Evolutionary conservation across 1,140 invertebrate species (phyloP).

Genomic region (Musca domestica): DNA sequence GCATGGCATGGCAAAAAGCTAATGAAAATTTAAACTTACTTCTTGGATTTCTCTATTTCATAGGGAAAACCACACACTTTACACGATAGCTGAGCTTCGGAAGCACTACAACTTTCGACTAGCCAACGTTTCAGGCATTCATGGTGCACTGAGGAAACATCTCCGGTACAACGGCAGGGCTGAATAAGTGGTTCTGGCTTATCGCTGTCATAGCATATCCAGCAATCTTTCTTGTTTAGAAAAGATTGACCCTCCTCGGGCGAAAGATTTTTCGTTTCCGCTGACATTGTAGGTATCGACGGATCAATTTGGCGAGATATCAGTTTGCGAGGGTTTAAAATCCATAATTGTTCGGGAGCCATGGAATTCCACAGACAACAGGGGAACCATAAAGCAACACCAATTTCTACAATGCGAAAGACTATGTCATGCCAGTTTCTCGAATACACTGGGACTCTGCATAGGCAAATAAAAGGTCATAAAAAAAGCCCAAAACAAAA

Average conservation of each 20-base stretch:
- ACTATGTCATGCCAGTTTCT: conserved; percentile 89
- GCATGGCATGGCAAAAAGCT: neutral
- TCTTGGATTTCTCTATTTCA: conserved; percentile 68
- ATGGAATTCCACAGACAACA: conserved; percentile 94
- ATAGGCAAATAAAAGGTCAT: conserved; percentile 5
- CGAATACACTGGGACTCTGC: conserved; percentile 79
- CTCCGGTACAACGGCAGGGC: conserved; percentile 86
- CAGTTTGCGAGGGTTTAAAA: conserved; percentile 86
- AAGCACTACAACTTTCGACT: conserved; percentile 64
- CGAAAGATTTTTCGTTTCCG: conserved; percentile 45
- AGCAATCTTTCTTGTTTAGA: conserved; percentile 71
- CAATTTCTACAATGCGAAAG: conserved; percentile 87
- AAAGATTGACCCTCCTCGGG: conserved; percentile 56
- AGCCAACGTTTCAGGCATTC: conserved; percentile 89
- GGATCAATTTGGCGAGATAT: conserved; percentile 62
- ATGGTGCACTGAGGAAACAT: conserved; percentile 87
- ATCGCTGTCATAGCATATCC: conserved; percentile 89
- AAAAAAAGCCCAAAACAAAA: neutral
- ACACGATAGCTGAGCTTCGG: conserved; percentile 65
- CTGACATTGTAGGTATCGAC: conserved; percentile 48
- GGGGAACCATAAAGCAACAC: conserved; percentile 92
- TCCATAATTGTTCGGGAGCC: conserved; percentile 91
- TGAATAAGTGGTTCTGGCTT: conserved; percentile 80
- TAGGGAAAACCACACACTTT: conserved; percentile 79
- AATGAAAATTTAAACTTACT: conserved; percentile 43